Evolutionary conservation across 2,888 invertebrate genomes (phyloP), one percentile per base, ranked within the genome.

Genomic region (Dryomyza anilis): DNA sequence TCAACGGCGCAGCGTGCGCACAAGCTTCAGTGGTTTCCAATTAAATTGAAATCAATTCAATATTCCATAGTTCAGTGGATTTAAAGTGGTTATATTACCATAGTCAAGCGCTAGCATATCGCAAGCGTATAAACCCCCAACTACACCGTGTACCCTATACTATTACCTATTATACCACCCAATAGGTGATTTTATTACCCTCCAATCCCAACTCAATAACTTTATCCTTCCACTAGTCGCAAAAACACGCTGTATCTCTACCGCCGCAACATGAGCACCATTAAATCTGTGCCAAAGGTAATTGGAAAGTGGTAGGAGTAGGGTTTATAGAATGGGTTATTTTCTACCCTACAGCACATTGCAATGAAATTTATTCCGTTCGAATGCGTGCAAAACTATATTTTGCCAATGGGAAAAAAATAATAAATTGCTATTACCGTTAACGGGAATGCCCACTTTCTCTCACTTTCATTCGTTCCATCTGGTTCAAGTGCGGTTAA

Each of bases 11-110:
- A 46, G 52, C 48, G 29, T 29, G 27, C 52, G 52, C 63, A 48
- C 43, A 67, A 65, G 52, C 69, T 69, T 69, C 68, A 68, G 69
- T 72, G 69, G 70, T 68, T 72, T 70, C 70, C 70, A 71, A 72
- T 72, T 72, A 69, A 72, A 72, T 72, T 76, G 78, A 78, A 76
- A 79, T 76, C 80, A 78, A 79, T 78, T 76, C 78, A 72, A 80
- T 79, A 80, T 78, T 74, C 78, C 76, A 75, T 78, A 76, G 78
- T 76, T 79, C 79, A 78, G 73, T 76, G 79, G 75, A 78, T 78
- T 78, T 77, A 77, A 80, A 80, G 78, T 80, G 79, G 78, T 79
- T 80, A 78, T 78, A 59, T 59, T 59, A 48, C 59, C 59, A 59
- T 59, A 57, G 46, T 59, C 48, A 27, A 39, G 56, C 39, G 30